A percentile compares a stretch with the other conserved stretches of the same genome.
Conservation (phyloP, 2,888 invertebrate genomes). For the Nasonovia ribisnigri region DNA sequence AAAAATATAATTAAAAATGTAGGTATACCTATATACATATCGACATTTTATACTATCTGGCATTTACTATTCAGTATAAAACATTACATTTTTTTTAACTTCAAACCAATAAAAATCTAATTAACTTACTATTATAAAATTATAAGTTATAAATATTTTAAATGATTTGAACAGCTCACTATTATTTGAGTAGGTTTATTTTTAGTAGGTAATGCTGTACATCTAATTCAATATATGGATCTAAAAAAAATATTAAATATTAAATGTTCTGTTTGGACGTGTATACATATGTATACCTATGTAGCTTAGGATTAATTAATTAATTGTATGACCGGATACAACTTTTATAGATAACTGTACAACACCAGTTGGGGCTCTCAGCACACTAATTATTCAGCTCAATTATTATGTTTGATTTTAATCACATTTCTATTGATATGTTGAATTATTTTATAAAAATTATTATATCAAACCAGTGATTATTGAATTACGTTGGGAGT, state of each 20-base stretch:
- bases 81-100: neutral
- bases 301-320: neutral
- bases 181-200: neutral
- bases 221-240: neutral
- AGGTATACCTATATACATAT: too few relatives aligned
- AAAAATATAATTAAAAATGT: neutral
- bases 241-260: neutral
- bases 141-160: neutral
- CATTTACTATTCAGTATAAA: neutral
- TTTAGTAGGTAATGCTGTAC: neutral
- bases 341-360: neutral
- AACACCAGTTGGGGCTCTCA: neutral
- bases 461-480: neutral
- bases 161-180: neutral
- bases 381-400: neutral
- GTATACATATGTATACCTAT: too few relatives aligned
- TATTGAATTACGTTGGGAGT: neutral
- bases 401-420: neutral
- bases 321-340: neutral
- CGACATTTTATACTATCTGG: too few relatives aligned
- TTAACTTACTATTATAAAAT: neutral
- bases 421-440: neutral
- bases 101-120: neutral
- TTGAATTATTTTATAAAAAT: neutral
- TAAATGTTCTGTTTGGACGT: neutral